These are phyloP conservation scores for Diabrotica undecimpunctata DNA, from an alignment of 1,140 invertebrate genomes.

Conservation along the genomic window DNA sequence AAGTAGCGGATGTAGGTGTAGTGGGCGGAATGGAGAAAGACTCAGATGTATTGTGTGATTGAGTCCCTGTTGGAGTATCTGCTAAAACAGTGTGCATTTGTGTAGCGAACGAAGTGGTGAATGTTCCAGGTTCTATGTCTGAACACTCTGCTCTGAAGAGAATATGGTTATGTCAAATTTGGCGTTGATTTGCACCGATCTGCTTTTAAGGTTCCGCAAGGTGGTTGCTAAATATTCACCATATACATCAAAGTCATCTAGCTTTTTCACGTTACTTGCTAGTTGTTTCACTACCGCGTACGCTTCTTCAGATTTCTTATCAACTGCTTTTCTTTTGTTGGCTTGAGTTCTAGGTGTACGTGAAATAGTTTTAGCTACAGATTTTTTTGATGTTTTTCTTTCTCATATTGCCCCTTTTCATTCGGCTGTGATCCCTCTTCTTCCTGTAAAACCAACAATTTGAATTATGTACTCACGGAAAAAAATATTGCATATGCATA, in stretches of 20 bases:
- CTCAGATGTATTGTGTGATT: too few species aligned
- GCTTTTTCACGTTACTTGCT: constrained; percentile 9
- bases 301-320: constrained; percentile 9
- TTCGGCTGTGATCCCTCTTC: constrained; percentile 11
- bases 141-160: too few species aligned
- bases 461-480: too few species aligned
- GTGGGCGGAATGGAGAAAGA: too few species aligned
- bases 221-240: constrained; percentile 18
- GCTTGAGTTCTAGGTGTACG: constrained; percentile 14
- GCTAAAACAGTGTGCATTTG: too few species aligned
- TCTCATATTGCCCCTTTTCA: constrained; percentile 13
- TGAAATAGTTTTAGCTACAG: not conserved
- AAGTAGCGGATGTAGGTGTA: too few species aligned
- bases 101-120: too few species aligned
- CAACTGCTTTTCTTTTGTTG: constrained; percentile 14
- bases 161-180: not conserved
- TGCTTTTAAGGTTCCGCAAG: constrained; percentile 19
- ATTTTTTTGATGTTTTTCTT: constrained; percentile 17
- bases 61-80: too few species aligned
- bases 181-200: too few species aligned
- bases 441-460: constrained; percentile 18
- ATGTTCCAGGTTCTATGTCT: too few species aligned
- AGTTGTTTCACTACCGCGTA: constrained; percentile 10
- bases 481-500: too few species aligned
- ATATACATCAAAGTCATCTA: constrained; percentile 24